Evolutionary conservation across 1,140 invertebrate genomes (phyloP), one percentile per base, ranked within the genome.

Genomic region (Papilio glaucus): DNA sequence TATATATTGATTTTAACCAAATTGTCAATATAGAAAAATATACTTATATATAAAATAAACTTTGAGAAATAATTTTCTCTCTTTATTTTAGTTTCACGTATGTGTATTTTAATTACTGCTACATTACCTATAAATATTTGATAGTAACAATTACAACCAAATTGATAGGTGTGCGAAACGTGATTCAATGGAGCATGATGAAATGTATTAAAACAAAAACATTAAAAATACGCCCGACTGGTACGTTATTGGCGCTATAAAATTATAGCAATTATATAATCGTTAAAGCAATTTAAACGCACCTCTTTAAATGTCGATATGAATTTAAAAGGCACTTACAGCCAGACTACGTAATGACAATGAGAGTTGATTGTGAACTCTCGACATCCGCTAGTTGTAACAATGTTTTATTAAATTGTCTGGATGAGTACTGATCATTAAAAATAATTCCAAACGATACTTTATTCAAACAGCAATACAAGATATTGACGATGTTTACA

Each of bases 341-440:
- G 49, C 21, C 49, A 57, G 49, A 57, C 49, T 26, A 57, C 49
- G 49, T 57, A 57, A 57, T 57, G 49, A 57, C 49, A 26, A 57
- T 24, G 49, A 57, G 49, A 57, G 49, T 57, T 57, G 49, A 57
- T 57, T 24, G 49, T 57, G 24, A 57, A 57, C 49, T 57, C 49
- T 57, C 49, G 21, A 57, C 21, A 57, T 57, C 49, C 49, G 49
- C 49, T 57, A 57, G 49, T 57, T 24, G 21, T 57, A 13, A 57
- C 10, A 57, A 57, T 21, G 49, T 24, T 24, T 24, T 57, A 57
- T 57, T 57, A 57, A 57, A 6, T 26, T 57, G 49, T 57, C 9
- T 57, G 21, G 9, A 24, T 21, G 49, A 57, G 49, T 57, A 57
- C 21, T 5, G 15, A 18, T 45, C n/a, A 18, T 18, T 33, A 33